Percentiles rank a stretch among this genome's conserved stretches.
Conservation (phyloP, 2,888 invertebrate genomes). For the Cheilosia urbana region DNA sequence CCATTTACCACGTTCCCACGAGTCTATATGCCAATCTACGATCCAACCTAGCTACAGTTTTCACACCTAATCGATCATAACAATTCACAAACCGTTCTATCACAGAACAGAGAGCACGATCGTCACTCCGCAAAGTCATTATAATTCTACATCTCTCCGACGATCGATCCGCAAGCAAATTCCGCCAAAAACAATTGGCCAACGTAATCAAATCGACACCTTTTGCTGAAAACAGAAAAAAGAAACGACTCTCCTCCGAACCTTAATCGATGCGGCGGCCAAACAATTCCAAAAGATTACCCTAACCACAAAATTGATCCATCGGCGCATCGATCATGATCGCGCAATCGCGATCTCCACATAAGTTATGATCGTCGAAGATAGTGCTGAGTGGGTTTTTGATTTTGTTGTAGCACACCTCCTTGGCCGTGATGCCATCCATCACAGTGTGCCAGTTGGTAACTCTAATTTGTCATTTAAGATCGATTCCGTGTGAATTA, state of each 20-base stretch:
- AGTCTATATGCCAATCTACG: constrained; percentile 37
- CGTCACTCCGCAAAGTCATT: constrained; percentile 59
- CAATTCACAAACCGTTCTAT: constrained; percentile 50
- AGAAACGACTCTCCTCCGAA: constrained; percentile 2
- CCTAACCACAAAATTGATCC: constrained; percentile 75
- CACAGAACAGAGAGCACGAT: constrained; percentile 63
- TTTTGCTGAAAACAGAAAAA: constrained; percentile 44
- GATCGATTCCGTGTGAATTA: constrained; percentile 75
- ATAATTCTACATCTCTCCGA: constrained; percentile 21
- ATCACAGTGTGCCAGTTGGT: constrained; percentile 31
- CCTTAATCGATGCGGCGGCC: constrained; percentile 61
- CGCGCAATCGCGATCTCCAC: constrained; percentile 45
- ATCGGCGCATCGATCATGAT: constrained; percentile 66
- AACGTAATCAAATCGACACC: constrained; percentile 75
- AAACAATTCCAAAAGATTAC: constrained; percentile 63
- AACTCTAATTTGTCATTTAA: constrained; percentile 75
- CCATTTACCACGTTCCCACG: constrained; percentile 54
- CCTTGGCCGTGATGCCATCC: not conserved
- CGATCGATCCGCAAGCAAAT: constrained; percentile 42
- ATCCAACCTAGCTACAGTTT: constrained; percentile 56
- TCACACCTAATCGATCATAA: constrained; percentile 64
- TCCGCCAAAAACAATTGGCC: constrained; percentile 71
- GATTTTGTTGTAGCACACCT: not conserved
- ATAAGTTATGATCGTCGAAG: constrained; percentile 51
- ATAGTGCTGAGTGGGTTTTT: constrained; percentile 46